These are phyloP conservation scores for Cataglyphis cursor DNA, from an alignment of 2,888 invertebrate species.

Conservation along the genomic window DNA sequence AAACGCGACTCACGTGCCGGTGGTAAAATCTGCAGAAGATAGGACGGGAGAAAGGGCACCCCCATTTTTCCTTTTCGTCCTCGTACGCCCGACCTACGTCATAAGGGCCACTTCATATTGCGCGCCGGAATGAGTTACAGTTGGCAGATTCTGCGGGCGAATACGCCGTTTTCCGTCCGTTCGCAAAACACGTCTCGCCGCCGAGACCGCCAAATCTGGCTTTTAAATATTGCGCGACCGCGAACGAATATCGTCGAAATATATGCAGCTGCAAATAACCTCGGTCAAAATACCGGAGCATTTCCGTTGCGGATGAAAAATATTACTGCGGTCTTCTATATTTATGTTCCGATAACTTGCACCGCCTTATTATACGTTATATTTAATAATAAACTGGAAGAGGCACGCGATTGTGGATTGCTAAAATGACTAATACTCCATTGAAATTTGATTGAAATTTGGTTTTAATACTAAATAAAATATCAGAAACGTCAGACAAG, in stretches of 20 bases:
- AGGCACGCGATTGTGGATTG: not conserved
- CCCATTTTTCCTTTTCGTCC: constrained; percentile 35
- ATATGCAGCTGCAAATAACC: constrained; percentile 38
- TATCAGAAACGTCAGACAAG: not conserved
- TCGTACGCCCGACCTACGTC: constrained; percentile 63
- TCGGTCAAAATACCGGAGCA: constrained; percentile 6
- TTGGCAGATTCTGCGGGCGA: constrained; percentile 54
- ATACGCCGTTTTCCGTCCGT: constrained; percentile 64
- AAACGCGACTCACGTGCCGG: not conserved
- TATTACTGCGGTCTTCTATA: constrained; percentile 21
- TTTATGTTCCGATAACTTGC: constrained; percentile 35
- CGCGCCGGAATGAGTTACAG: constrained; percentile 69
- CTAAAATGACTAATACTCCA: not conserved
- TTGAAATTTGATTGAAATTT: not conserved
- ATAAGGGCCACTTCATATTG: constrained; percentile 62
- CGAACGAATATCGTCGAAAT: constrained; percentile 43
- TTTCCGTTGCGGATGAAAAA: constrained; percentile 31
- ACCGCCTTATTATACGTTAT: not conserved
- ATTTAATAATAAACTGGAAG: not conserved
- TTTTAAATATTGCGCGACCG: constrained; percentile 64
- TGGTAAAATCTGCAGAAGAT: constrained; percentile 42
- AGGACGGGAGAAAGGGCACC: constrained; percentile 35
- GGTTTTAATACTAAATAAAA: not conserved
- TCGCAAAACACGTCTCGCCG: constrained; percentile 46
- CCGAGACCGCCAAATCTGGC: constrained; percentile 49